Evolutionary conservation across 30 jellyfish, hydroid and myxozoan species (phyloP), one percentile per base, ranked within the genome.

Genomic region (Sanderia malayensis): DNA sequence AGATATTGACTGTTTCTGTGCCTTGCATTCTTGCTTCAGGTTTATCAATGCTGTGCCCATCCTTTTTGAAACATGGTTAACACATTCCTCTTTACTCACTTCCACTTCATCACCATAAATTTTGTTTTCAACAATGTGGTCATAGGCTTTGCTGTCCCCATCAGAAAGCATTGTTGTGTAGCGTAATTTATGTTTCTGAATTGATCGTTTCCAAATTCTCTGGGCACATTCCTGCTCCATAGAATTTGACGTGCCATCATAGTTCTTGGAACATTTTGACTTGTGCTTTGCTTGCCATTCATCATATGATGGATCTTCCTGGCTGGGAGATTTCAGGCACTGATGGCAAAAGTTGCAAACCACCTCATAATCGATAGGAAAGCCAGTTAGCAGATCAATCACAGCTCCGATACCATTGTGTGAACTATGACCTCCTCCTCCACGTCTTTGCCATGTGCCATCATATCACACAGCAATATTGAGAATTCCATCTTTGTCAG

Each of bases 211-310:
- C 89, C 81, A 77, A 18, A 63, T 32, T 45, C 23, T 18, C 47
- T 23, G 13, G 0, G 89, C 89, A 64, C 81, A 41, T 31, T 63
- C 89, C 29, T 23, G 69, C 66, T 61, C 89, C 89, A 77, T 77
- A 13, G 89, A 65, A 57, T 64, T 64, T 18, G 79, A 28, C 4
- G 77, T 31, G 31, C 87, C 87, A 20, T 58, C 53, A 31, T n/a
- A n/a, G n/a, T n/a, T n/a, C n/a, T n/a, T n/a, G n/a, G n/a, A n/a
- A n/a, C n/a, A n/a, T n/a, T n/a, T n/a, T 27, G n/a, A 67, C 29
- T 29, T 28, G 46, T 77, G 89, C 49, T 61, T 46, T 29, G 19
- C 58, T 30, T 63, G 46, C 89, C 83, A 41, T n/a, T 68, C 27
- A 30, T 22, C n/a, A 10, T 29, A 29, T 2, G 4, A 4, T 6